Evolutionary conservation across 2,113 vertebrate species (phyloP), one percentile per base, ranked within the genome.

Genomic region (Gopherus evgoodei): DNA sequence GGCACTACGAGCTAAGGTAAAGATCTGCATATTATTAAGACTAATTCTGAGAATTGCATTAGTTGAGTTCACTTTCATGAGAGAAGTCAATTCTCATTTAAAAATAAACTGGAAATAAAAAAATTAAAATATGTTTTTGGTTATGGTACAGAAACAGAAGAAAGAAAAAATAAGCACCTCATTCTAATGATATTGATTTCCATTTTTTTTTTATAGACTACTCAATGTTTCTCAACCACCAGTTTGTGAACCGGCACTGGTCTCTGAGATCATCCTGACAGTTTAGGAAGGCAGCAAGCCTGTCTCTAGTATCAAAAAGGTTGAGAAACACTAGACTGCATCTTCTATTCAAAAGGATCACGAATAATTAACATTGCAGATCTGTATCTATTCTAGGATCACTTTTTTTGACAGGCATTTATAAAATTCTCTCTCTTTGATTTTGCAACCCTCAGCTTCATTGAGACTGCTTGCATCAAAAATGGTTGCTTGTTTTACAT

Each of bases 1-100:
- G 97, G 96, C 97, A 97, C 85, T 92, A 85, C 80, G 90, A 89
- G 4, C 87, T 91, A 81, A 86, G 56, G 75, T 35, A 95, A 94
- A 86, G 21, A 42, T 75, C 57, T 81, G 38, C 29, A 44, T 38
- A 38, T 50, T 42, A 52, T 53, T 49, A 11, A 62, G 16, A 21
- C 17, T 5, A 22, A 1, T 1, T 31, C 38, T 83, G 19, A 29
- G 16, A 90, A 59, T 2, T 76, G 31, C 78, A 65, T 86, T 83
- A 78, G 25, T 54, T 59, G 22, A 35, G 52, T 72, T 57, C 27
- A 10, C 49, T 8, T 5, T 19, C 17, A 3, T 19, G 31, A 22
- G 16, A 89, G 65, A 87, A 78, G 22, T 24, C 1, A 4, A 42
- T 29, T 84, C 31, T 57, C 5, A n/a, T 79, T 88, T 12, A 56